Evolutionary conservation across 2,888 invertebrate species (phyloP).

Genomic region (Lypha dubia): DNA sequence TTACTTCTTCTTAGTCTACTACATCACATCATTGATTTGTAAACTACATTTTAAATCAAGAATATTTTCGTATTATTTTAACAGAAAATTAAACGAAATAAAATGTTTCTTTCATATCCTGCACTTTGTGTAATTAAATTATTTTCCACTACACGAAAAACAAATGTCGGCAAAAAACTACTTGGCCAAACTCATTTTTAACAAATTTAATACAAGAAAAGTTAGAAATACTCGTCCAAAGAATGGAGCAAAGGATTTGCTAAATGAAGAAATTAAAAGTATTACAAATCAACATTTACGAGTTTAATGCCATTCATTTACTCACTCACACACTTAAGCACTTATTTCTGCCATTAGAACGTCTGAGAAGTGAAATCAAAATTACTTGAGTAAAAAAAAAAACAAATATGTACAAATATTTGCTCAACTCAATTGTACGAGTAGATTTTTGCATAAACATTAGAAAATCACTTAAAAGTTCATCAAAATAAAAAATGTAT

Average conservation of each 20-base stretch:
- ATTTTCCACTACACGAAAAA: constrained; percentile 43
- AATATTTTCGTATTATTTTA: not conserved
- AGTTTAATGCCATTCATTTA: constrained; percentile 16
- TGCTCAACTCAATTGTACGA: constrained; percentile 20
- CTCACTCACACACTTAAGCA: not conserved
- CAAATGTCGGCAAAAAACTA: constrained; percentile 31
- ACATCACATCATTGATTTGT: not conserved
- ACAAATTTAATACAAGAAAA: constrained; percentile 17
- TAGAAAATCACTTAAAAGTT: constrained; percentile 62
- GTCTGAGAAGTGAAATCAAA: constrained; percentile 6
- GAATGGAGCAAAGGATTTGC: not conserved
- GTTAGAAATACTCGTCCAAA: not conserved
- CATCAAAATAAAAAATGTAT: constrained; percentile 17
- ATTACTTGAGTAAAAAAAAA: constrained; percentile 15
- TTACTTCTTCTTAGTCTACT: not conserved
- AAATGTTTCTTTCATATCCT: constrained; percentile 15
- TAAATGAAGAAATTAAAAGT: constrained; percentile 18
- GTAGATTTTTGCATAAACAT: constrained; percentile 51
- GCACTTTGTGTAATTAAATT: constrained; percentile 52
- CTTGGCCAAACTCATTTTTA: constrained; percentile 43
- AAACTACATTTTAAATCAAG: not conserved
- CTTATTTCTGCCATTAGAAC: not conserved
- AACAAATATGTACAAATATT: constrained; percentile 15
- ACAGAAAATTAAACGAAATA: not conserved
- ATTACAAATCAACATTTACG: constrained; percentile 26